Evolutionary conservation across 2,113 vertebrate species (phyloP), one percentile per base, ranked within the genome.

Genomic region (Pseudolaguvia tuberculata): DNA sequence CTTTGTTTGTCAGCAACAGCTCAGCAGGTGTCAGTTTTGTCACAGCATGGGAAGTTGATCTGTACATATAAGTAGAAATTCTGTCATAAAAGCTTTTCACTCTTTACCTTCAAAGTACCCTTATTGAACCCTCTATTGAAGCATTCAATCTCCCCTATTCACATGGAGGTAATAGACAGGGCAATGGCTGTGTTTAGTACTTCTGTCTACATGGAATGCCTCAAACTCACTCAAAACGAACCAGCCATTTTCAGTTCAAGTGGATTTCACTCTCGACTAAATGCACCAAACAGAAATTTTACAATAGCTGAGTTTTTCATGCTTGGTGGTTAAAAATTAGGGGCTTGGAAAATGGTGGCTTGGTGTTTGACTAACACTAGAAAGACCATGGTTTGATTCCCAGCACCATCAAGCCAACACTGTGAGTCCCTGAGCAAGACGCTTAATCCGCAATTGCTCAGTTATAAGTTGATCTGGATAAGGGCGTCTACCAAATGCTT

Each of bases 31-130:
- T 67, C 12, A 29, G 18, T 47, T 55, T 42, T n/a, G 68, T 72
- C 20, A 72, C 72, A 56, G 77, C 23, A 56, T 79, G 65, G 55
- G 31, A 56, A 39, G 66, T 70, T 47, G 71, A 27, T 21, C n/a
- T n/a, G 48, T 50, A 9, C 63, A 75, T 39, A 27, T 75, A 48
- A 70, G 58, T 13, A 75, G 12, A 70, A 75, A 75, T 25, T 79
- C 42, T 4, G 73, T 76, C 23, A 70, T 51, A 65, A 70, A 79
- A 62, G 58, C 5, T 31, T 62, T 79, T 47, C 65, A 65, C 14
- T 29, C 18, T 56, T 57, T 70, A n/a, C 51, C 67, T 65, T 79
- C 67, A 56, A 79, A 23, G 73, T 59, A 72, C 51, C 63, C 77
- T 39, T 70, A n/a, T n/a, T 75, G 8, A 70, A 55, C 11, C 57